Percentiles rank a stretch among this genome's conserved stretches.
phyloP scores from a whole-genome alignment of 2,888 invertebrate species.

The Caenorhabditis angaria region DNA sequence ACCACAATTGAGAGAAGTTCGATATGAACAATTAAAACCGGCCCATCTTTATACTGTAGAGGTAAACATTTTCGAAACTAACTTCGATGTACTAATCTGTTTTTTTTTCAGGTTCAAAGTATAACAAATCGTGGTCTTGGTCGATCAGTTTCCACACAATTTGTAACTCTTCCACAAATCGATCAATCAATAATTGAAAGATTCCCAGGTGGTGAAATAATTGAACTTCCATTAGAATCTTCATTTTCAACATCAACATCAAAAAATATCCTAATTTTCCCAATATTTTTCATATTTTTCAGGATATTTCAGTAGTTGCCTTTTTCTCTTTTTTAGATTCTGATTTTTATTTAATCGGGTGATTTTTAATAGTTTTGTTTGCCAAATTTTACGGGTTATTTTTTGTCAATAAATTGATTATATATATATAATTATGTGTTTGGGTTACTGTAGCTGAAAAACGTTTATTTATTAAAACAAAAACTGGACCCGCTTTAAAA shows the following conservation, averaged over 20 bases:
- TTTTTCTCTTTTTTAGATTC: not conserved
- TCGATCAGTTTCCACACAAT: constrained; percentile 40
- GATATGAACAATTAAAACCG: constrained; percentile 43
- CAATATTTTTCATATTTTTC: not conserved
- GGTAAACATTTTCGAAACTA: constrained; percentile 21
- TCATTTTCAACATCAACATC: constrained; percentile 1
- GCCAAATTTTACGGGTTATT: constrained; percentile 1
- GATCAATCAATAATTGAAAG: constrained; percentile 43
- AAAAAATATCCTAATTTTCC: not conserved
- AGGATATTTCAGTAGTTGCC: not conserved
- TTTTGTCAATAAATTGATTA: too few species aligned
- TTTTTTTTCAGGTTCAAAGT: constrained; percentile 46
- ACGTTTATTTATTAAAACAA: too few species aligned
- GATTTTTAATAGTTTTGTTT: not conserved
- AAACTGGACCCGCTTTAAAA: not conserved
- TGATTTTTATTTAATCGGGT: not conserved
- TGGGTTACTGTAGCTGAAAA: too few species aligned
- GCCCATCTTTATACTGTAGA: constrained; percentile 51
- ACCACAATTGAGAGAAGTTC: constrained; percentile 46
- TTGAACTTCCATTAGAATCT: constrained; percentile 54
- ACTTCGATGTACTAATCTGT: not conserved
- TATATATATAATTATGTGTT: too few species aligned
- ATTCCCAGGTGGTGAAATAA: constrained; percentile 53
- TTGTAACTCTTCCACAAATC: constrained; percentile 39
- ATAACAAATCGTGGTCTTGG: constrained; percentile 53